A percentile compares a stretch with the other conserved stretches of the same genome.
These are phyloP conservation scores for Mormyrus iriodes DNA, from an alignment of 2,113 vertebrate genomes.

Conservation along the genomic window DNA sequence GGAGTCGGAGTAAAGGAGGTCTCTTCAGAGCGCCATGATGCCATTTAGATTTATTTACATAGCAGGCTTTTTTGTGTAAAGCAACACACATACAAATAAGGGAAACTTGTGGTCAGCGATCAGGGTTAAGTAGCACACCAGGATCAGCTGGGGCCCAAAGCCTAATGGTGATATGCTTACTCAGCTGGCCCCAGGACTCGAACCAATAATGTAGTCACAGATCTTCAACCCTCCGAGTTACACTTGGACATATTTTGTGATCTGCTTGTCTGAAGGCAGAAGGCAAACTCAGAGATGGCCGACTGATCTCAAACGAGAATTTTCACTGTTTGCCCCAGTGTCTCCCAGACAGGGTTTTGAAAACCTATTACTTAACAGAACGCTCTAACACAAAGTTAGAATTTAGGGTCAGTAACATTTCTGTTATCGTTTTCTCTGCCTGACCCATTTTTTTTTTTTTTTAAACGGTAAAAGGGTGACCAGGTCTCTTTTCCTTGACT, in stretches of 20 bases:
- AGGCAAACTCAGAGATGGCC: neutral
- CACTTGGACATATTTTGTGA: neutral
- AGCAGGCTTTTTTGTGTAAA: neutral
- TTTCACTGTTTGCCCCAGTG: neutral
- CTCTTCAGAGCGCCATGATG: neutral
- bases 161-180: neutral
- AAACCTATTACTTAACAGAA: neutral
- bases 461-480: neutral
- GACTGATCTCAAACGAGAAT: neutral
- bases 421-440: neutral
- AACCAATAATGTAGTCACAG: neutral
- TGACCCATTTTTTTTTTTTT: neutral
- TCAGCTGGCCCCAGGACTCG: neutral
- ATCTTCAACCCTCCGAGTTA: neutral
- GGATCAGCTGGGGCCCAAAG: neutral
- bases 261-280: neutral
- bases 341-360: neutral
- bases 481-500: neutral
- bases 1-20: neutral
- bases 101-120: neutral
- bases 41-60: neutral
- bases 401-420: neutral
- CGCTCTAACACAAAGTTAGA: neutral
- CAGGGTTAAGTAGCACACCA: neutral
- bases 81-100: neutral